phyloP scores from a whole-genome alignment of 2,113 vertebrate species.

The Lophura nycthemera region DNA sequence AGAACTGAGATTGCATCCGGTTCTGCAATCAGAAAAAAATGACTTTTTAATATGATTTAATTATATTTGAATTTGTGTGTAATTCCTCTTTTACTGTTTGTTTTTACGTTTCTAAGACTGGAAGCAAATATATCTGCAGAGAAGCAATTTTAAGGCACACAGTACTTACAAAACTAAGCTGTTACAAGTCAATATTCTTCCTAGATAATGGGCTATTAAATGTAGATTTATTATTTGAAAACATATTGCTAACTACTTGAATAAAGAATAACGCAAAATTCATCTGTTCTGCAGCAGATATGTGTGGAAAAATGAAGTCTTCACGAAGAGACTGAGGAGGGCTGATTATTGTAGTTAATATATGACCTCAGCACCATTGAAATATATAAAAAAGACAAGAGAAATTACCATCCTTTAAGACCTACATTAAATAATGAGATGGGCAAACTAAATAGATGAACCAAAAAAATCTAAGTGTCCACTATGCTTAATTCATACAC shows the following conservation, averaged over 20 bases:
- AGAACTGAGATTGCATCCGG: background rate
- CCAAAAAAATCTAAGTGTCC: background rate
- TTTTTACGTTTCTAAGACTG: background rate
- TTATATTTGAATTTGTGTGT: background rate
- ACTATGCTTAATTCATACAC: background rate
- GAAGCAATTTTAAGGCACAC: background rate
- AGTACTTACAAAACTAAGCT: background rate
- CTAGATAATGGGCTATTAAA: background rate
- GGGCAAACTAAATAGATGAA: background rate
- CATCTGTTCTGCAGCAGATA: background rate
- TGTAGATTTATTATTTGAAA: conserved; percentile 11
- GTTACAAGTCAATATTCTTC: background rate
- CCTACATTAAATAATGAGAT: background rate
- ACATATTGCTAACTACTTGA: background rate
- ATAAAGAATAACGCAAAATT: background rate
- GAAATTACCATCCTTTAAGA: background rate
- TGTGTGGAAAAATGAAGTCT: background rate
- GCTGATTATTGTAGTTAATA: background rate
- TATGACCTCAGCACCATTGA: background rate
- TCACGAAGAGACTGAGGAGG: background rate
- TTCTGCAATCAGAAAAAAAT: background rate
- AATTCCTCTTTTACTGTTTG: background rate
- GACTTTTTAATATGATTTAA: background rate
- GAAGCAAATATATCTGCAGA: background rate
- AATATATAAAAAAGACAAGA: background rate